Evolutionary conservation across 2,113 vertebrate species (phyloP).

Genomic region (Regulus satrapa): DNA sequence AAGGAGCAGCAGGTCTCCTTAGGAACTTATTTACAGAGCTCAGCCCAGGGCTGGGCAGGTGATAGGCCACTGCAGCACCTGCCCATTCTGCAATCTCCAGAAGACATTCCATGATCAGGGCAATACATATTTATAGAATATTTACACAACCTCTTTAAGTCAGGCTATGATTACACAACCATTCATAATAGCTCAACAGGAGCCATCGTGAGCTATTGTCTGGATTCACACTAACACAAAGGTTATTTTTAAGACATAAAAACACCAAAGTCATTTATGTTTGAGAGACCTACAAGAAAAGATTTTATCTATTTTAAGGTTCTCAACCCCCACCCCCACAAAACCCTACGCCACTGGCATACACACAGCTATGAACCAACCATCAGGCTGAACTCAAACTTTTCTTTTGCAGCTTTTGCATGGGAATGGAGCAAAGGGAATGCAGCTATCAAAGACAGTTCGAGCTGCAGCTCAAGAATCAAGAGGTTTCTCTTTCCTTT

Average conservation of each 20-base stretch:
- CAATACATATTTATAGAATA: constrained; percentile 34
- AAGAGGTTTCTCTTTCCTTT: neutral
- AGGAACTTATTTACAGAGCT: neutral
- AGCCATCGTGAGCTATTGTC: constrained; percentile 41
- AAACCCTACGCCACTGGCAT: neutral
- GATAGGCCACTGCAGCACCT: neutral
- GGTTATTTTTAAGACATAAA: constrained; percentile 58
- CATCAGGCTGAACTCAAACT: neutral
- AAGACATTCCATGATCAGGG: neutral
- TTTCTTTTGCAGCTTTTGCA: neutral
- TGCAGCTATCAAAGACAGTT: neutral
- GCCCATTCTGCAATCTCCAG: neutral
- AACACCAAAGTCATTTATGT: constrained; percentile 48
- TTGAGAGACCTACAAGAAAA: constrained; percentile 12
- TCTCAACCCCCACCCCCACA: neutral
- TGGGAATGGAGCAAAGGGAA: neutral
- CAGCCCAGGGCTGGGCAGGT: neutral
- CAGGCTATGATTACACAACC: constrained; percentile 25
- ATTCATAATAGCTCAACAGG: constrained; percentile 11
- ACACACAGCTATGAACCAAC: neutral
- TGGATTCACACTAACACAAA: constrained; percentile 33
- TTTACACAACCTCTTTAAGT: constrained; percentile 29
- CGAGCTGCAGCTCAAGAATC: neutral
- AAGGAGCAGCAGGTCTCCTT: neutral
- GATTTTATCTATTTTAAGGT: constrained; percentile 33